Conservation (phyloP, 1,140 invertebrate genomes). For the Phenacoccus solenopsis region DNA sequence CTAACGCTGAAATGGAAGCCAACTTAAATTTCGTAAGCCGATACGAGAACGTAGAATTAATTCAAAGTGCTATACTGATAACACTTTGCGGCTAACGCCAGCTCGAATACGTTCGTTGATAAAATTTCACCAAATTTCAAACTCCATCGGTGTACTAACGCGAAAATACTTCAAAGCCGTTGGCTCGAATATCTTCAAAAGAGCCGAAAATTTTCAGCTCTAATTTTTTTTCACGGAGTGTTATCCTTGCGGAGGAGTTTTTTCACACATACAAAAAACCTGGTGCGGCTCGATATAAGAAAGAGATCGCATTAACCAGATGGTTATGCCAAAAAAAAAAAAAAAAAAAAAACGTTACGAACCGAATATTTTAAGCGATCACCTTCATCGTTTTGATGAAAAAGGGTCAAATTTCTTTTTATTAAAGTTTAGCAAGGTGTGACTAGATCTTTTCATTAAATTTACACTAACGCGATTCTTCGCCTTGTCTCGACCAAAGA, state of each 20-base stretch:
- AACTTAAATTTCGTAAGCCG: background rate
- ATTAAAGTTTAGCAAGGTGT: constrained; percentile 2
- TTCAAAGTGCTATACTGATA: background rate
- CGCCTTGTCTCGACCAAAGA: background rate
- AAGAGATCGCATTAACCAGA: background rate
- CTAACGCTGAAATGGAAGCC: background rate
- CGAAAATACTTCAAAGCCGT: no score
- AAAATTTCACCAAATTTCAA: no score
- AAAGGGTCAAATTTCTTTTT: constrained; percentile 3
- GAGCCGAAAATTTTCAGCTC: no score
- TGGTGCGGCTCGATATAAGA: no score
- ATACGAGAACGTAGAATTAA: background rate
- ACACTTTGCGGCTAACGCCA: no score
- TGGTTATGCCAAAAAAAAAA: background rate
- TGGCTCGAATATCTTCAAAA: no score
- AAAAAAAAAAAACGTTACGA: background rate
- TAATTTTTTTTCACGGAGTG: no score
- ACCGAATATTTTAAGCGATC: background rate
- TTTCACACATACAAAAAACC: no score
- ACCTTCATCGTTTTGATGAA: background rate
- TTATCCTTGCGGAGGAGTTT: no score
- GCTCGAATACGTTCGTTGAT: no score
- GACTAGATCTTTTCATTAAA: constrained; percentile 2
- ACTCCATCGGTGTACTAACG: no score
- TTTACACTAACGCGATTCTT: background rate